Evolutionary conservation across 2,888 invertebrate genomes (phyloP).

Genomic region (Teleogryllus oceanicus): DNA sequence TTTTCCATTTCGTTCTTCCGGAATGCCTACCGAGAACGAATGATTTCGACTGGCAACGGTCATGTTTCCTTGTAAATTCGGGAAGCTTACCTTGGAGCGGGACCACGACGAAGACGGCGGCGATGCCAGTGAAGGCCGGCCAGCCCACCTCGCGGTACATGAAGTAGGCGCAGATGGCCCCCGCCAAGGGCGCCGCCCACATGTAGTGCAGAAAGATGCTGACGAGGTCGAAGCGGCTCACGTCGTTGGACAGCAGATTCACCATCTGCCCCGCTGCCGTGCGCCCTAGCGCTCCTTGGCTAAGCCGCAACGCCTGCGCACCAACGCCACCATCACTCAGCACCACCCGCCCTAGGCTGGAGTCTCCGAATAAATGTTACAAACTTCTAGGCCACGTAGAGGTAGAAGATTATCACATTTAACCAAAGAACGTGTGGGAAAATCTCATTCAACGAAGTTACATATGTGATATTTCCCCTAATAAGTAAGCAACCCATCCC

Average conservation of each 20-base stretch:
- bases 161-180: conserved; percentile 48
- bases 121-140: conserved; percentile 67
- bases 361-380: no score
- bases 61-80: background rate
- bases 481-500: no score
- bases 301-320: conserved; percentile 48
- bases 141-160: conserved; percentile 72
- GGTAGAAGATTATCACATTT: no score
- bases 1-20: no score
- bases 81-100: conserved; percentile 70
- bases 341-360: no score
- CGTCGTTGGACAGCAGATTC: conserved; percentile 90
- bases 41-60: no score
- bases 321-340: background rate
- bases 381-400: no score
- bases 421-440: no score
- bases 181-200: conserved; percentile 71
- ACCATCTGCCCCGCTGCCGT: conserved; percentile 87
- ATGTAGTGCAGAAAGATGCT: conserved; percentile 80
- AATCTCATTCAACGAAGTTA: no score
- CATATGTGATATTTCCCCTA: no score
- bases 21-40: no score
- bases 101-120: conserved; percentile 71
- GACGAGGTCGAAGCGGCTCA: conserved; percentile 83
- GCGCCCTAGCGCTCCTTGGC: conserved; percentile 64